phyloP scores from a whole-genome alignment of 2,113 vertebrate genomes.

The Callipepla squamata region DNA sequence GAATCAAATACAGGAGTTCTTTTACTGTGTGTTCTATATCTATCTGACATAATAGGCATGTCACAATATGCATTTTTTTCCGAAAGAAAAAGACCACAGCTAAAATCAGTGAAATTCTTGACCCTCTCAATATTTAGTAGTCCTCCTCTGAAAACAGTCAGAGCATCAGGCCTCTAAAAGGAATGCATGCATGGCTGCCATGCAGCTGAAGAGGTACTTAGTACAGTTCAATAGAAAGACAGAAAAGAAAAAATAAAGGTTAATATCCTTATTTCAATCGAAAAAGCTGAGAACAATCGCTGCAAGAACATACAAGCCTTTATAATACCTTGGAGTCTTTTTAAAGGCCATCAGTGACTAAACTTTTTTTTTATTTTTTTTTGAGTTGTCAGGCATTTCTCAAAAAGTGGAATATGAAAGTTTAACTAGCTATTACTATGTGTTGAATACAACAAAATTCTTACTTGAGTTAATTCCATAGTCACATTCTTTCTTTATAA shows the following conservation, averaged over 20 bases:
- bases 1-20: neutral
- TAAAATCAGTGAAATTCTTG: neutral
- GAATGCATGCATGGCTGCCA: rapidly evolving
- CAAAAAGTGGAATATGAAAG: neutral
- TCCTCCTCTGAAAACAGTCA: neutral
- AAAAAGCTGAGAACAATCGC: neutral
- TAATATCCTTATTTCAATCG: neutral
- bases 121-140: neutral
- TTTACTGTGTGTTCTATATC: neutral
- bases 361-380: neutral
- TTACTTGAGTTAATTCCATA: neutral
- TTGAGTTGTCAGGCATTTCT: neutral
- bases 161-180: neutral
- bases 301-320: neutral
- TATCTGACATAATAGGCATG: neutral
- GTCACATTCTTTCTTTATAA: neutral
- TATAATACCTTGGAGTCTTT: neutral
- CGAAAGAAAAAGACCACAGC: neutral
- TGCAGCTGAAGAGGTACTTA: neutral
- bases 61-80: neutral
- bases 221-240: neutral
- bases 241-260: neutral
- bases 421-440: neutral
- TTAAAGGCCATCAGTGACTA: neutral
- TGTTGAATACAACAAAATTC: neutral